These are phyloP conservation scores for Meandrina meandrites DNA, from an alignment of 92 coral and sea anemone species.

Conservation along the genomic window DNA sequence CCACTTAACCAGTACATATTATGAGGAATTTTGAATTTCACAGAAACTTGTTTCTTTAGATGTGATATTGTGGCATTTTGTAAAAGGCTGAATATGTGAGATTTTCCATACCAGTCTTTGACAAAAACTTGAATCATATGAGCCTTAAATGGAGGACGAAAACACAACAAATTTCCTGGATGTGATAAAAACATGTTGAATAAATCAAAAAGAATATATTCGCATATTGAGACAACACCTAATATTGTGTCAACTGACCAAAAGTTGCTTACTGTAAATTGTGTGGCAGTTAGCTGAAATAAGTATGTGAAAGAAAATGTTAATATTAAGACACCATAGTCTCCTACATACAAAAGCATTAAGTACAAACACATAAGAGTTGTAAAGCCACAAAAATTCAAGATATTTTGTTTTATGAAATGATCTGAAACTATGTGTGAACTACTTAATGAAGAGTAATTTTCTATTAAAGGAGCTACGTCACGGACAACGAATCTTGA, in stretches of 20 bases:
- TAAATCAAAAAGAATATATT: slow-evolving; percentile 8
- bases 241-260: slow-evolving; percentile 2
- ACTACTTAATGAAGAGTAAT: not conserved
- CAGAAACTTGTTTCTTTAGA: too few relatives aligned
- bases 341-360: not conserved
- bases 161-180: too few relatives aligned
- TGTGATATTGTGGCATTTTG: too few relatives aligned
- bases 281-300: not conserved
- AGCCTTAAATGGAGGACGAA: too few relatives aligned
- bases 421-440: not conserved
- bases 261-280: not conserved
- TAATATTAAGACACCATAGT: not conserved
- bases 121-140: too few relatives aligned
- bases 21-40: too few relatives aligned
- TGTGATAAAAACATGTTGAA: too few relatives aligned
- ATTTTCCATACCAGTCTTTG: too few relatives aligned
- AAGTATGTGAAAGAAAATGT: not conserved
- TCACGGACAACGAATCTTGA: too few relatives aligned
- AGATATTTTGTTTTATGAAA: not conserved
- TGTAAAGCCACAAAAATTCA: slow-evolving; percentile 7
- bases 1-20: too few relatives aligned
- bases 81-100: too few relatives aligned
- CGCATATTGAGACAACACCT: slow-evolving; percentile 3
- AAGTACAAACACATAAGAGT: not conserved
- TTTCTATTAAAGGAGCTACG: slow-evolving; percentile 5